Evolutionary conservation across 1,140 invertebrate genomes (phyloP).

Genomic region (Papilio polytes): DNA sequence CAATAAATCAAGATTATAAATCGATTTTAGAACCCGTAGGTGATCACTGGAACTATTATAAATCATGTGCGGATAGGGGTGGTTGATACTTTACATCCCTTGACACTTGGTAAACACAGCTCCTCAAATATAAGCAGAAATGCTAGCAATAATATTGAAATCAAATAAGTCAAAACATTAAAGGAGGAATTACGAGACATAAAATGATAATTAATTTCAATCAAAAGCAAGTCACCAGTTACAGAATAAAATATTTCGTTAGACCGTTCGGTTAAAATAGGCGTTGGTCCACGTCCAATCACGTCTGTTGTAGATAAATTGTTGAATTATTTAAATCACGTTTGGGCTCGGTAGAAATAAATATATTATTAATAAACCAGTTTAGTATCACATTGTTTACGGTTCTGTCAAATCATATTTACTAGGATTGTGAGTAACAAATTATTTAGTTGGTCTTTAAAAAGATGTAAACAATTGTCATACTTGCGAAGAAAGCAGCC

Average conservation of each 20-base stretch:
- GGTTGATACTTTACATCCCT: not conserved
- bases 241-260: not conserved
- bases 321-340: slow-evolving; percentile 61
- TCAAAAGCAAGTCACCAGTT: not conserved
- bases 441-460: not conserved
- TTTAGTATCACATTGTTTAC: slow-evolving; percentile 41
- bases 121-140: not conserved
- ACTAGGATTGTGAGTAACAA: slow-evolving; percentile 4
- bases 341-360: slow-evolving; percentile 45
- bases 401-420: slow-evolving; percentile 43
- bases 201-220: not conserved
- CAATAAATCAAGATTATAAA: slow-evolving; percentile 36
- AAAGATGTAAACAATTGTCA: not conserved
- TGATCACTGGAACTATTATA: not conserved
- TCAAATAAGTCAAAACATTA: not conserved
- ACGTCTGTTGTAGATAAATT: slow-evolving; percentile 56
- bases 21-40: slow-evolving; percentile 14
- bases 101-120: not conserved
- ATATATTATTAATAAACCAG: slow-evolving; percentile 46
- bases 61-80: slow-evolving; percentile 3
- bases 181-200: not conserved
- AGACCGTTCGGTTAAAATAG: slow-evolving; percentile 22
- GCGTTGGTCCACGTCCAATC: slow-evolving; percentile 54
- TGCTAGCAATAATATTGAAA: not conserved
- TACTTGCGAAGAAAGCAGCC: not conserved